Percentiles rank a stretch among this genome's conserved stretches.
phyloP scores from a whole-genome alignment of 2,797 vertebrate genomes.

The Amniataba percoides region DNA sequence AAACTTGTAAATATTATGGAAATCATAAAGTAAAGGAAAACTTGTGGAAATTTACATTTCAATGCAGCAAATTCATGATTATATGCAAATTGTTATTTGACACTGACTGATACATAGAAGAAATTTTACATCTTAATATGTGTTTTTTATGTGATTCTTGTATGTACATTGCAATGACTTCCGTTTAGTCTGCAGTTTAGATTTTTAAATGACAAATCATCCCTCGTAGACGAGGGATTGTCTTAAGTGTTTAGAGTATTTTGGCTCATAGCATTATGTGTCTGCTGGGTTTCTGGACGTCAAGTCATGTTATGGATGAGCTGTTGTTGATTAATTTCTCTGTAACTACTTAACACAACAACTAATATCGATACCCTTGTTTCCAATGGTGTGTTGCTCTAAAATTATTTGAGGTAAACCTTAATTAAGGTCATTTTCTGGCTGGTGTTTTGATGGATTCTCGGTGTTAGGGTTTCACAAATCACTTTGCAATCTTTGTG shows the following conservation, averaged over 20 bases:
- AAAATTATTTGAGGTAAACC: constrained; percentile 20
- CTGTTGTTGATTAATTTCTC: not conserved
- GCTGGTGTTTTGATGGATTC: constrained; percentile 28
- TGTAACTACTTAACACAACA: constrained; percentile 10
- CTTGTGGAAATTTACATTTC: too few species aligned
- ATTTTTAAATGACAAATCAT: constrained; percentile 6
- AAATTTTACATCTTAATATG: not conserved
- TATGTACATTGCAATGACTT: constrained; percentile 5
- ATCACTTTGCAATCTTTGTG: constrained; percentile 41
- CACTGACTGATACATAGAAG: not conserved
- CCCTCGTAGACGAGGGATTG: not conserved
- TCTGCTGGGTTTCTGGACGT: constrained; percentile 35
- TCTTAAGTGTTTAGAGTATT: constrained; percentile 7
- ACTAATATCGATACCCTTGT: constrained; percentile 5
- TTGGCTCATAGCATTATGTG: constrained; percentile 11
- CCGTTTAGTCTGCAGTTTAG: constrained; percentile 2
- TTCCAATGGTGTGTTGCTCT: constrained; percentile 27
- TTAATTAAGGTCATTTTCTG: not conserved
- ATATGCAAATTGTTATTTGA: not conserved
- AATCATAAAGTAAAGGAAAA: not conserved
- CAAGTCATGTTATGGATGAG: constrained; percentile 15
- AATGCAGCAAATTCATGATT: not conserved
- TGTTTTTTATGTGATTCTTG: constrained; percentile 1
- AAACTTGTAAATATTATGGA: not conserved
- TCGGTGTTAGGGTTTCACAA: constrained; percentile 26